Evolutionary conservation across 2,113 vertebrate species (phyloP).

Genomic region (Camelus dromedarius): DNA sequence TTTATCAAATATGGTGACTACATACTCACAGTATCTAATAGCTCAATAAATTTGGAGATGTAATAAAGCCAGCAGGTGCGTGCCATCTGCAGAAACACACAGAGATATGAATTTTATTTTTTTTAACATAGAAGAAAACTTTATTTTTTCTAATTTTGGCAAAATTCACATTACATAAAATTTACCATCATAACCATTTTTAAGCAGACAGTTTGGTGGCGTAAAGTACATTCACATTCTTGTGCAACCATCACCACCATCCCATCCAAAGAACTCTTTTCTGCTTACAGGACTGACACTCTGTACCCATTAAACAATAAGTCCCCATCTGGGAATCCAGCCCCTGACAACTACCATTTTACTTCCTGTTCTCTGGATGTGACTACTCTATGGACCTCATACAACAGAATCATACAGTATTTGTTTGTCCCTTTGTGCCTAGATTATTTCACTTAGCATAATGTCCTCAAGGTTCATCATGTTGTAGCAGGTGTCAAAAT

Average conservation of each 20-base stretch:
- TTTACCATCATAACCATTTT: not conserved
- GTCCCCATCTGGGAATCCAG: not conserved
- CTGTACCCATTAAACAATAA: not conserved
- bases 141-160: conserved; percentile 11
- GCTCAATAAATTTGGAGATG: conserved; percentile 98
- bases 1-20: conserved; percentile 36
- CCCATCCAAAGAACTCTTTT: not conserved
- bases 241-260: not conserved
- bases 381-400: not conserved
- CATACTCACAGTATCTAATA: conserved; percentile 97
- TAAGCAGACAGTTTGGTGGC: not conserved
- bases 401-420: not conserved
- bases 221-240: not conserved
- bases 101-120: conserved; percentile 11
- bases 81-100: conserved; percentile 92
- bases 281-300: not conserved
- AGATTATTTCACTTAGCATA: not conserved
- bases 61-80: conserved; percentile 96
- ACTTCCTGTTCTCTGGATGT: not conserved
- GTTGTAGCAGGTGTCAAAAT: not conserved
- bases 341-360: not conserved
- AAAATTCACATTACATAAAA: conserved; percentile 15
- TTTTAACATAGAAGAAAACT: conserved; percentile 20
- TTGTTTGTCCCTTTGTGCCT: not conserved
- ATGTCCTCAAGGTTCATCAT: not conserved